These are phyloP conservation scores for Scleropages formosus DNA, from an alignment of 2,797 vertebrate genomes.

Conservation along the genomic window DNA sequence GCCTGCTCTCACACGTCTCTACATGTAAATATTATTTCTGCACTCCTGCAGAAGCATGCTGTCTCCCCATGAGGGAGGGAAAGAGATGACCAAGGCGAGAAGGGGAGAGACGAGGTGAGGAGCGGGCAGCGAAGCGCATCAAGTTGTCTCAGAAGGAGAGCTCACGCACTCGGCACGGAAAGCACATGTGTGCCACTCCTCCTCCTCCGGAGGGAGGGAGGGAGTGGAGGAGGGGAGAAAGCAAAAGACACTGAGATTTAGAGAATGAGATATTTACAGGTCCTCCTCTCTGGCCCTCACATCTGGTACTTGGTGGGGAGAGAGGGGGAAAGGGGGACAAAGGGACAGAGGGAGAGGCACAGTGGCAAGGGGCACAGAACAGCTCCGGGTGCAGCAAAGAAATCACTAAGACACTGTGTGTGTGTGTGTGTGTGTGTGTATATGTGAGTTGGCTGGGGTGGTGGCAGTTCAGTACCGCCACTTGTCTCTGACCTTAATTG, in stretches of 20 bases:
- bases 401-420: too few species aligned
- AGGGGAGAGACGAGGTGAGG: constrained; percentile 21
- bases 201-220: constrained; percentile 31
- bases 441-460: background rate
- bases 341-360: background rate
- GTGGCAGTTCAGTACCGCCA: too few species aligned
- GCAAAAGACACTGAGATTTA: constrained; percentile 1
- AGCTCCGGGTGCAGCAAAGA: too few species aligned
- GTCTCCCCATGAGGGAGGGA: background rate
- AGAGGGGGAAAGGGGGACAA: background rate
- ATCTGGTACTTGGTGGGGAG: constrained; percentile 52
- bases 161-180: constrained; percentile 38
- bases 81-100: constrained; percentile 32
- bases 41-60: background rate
- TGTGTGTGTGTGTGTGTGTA: background rate
- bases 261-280: constrained; percentile 45
- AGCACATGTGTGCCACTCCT: constrained; percentile 41
- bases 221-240: constrained; percentile 38
- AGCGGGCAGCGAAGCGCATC: constrained; percentile 36
- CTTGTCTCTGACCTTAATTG: background rate
- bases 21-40: background rate
- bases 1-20: constrained; percentile 23
- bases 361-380: too few species aligned
- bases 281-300: constrained; percentile 52
- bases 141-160: constrained; percentile 41